These are phyloP conservation scores for Brenthis hecate DNA, from an alignment of 2,888 invertebrate genomes.

Conservation along the genomic window DNA sequence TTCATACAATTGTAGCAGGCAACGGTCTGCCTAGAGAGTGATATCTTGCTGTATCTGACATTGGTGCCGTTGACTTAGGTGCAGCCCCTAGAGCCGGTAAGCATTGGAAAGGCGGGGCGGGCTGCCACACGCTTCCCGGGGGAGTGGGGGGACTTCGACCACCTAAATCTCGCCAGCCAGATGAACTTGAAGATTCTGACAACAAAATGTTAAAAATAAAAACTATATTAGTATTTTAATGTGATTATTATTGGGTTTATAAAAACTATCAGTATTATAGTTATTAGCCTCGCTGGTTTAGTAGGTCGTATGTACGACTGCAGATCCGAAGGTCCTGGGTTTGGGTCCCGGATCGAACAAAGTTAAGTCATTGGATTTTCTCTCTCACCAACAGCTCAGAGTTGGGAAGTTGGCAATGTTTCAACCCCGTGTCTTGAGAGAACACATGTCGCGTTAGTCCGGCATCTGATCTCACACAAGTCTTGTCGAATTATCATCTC, in stretches of 20 bases:
- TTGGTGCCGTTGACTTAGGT: conserved; percentile 71
- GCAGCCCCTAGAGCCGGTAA: conserved; percentile 65
- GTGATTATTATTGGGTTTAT: background rate
- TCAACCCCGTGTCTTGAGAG: too few species aligned
- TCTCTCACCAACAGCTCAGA: too few species aligned
- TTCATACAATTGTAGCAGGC: conserved; percentile 39
- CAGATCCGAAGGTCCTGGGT: too few species aligned
- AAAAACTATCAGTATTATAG: background rate
- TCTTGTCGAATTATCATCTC: too few species aligned
- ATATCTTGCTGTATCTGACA: conserved; percentile 61
- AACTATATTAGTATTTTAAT: background rate
- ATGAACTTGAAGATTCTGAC: conserved; percentile 55
- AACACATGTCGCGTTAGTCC: too few species aligned
- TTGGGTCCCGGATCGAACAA: too few species aligned
- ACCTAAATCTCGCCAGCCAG: conserved; percentile 53
- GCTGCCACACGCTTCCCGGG: conserved; percentile 72
- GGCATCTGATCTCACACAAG: too few species aligned
- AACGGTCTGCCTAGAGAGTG: conserved; percentile 69
- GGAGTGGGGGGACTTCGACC: conserved; percentile 66
- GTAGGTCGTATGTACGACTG: too few species aligned
- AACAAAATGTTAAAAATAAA: background rate
- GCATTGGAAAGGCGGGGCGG: conserved; percentile 75
- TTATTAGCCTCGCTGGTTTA: too few species aligned
- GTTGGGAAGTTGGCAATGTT: too few species aligned
- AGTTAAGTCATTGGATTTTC: too few species aligned